These are phyloP conservation scores for Lepisosteus oculatus DNA, from an alignment of 2,113 vertebrate genomes.

Conservation along the genomic window DNA sequence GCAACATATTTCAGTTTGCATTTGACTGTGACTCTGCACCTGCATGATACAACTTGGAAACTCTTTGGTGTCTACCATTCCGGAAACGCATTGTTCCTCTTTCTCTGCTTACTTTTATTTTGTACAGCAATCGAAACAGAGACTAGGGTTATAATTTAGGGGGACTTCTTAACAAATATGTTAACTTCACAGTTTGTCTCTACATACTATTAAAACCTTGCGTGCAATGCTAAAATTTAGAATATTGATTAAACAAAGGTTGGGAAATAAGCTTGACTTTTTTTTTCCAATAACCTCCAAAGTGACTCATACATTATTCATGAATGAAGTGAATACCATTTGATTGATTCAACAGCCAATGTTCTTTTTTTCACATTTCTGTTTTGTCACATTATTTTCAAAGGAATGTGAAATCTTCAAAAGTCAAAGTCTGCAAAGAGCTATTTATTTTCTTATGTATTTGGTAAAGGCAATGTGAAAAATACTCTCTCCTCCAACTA, in stretches of 20 bases:
- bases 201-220: neutral
- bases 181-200: slow-evolving; percentile 18
- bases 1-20: too few species aligned
- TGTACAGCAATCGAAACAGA: slow-evolving; percentile 25
- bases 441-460: neutral
- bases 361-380: neutral
- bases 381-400: neutral
- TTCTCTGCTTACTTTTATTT: slow-evolving; percentile 28
- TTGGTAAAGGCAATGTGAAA: neutral
- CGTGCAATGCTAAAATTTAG: neutral
- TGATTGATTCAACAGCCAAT: slow-evolving; percentile 7
- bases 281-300: slow-evolving; percentile 14
- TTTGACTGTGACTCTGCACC: too few species aligned
- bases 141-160: slow-evolving; percentile 24
- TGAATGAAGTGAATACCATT: neutral
- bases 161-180: slow-evolving; percentile 21
- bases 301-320: slow-evolving; percentile 9
- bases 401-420: neutral
- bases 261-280: neutral
- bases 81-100: too few species aligned
- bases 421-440: neutral
- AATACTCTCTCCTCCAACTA: too few species aligned
- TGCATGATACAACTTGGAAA: too few species aligned
- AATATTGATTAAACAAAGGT: neutral
- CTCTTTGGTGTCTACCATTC: too few species aligned